Evolutionary conservation across 2,113 vertebrate genomes (phyloP).

Genomic region (Solenodon paradoxus): DNA sequence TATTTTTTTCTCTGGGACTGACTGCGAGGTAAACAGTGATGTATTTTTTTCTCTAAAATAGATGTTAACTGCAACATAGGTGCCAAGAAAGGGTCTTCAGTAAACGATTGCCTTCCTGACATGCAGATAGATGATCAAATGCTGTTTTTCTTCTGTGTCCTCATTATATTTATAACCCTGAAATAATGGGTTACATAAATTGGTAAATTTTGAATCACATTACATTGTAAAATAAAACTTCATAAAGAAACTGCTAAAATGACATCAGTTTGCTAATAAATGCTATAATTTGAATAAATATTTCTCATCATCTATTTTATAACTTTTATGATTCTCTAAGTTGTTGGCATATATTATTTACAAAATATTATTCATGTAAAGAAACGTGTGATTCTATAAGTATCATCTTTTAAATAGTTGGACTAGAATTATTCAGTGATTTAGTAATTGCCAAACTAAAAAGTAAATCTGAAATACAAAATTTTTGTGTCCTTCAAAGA

Average conservation of each 20-base stretch:
- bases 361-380: too few relatives aligned
- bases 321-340: too few relatives aligned
- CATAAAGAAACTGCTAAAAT: too few relatives aligned
- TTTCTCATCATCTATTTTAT: too few relatives aligned
- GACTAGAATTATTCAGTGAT: not conserved
- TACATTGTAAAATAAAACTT: too few relatives aligned
- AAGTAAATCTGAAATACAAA: not conserved
- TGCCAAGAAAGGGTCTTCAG: not conserved
- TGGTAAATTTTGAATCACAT: too few relatives aligned
- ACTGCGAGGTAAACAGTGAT: not conserved
- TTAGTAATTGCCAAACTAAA: constrained; percentile 6
- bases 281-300: too few relatives aligned
- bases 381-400: too few relatives aligned
- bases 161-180: not conserved
- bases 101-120: not conserved
- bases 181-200: too few relatives aligned
- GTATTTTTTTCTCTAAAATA: not conserved
- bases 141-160: not conserved
- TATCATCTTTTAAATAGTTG: constrained; percentile 1
- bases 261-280: too few relatives aligned
- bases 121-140: not conserved
- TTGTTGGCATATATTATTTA: too few relatives aligned
- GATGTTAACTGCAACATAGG: not conserved
- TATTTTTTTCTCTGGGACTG: not conserved
- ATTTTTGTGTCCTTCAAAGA: not conserved